These are phyloP conservation scores for Bovichtus variegatus DNA, from an alignment of 2,797 vertebrate species.

Conservation along the genomic window DNA sequence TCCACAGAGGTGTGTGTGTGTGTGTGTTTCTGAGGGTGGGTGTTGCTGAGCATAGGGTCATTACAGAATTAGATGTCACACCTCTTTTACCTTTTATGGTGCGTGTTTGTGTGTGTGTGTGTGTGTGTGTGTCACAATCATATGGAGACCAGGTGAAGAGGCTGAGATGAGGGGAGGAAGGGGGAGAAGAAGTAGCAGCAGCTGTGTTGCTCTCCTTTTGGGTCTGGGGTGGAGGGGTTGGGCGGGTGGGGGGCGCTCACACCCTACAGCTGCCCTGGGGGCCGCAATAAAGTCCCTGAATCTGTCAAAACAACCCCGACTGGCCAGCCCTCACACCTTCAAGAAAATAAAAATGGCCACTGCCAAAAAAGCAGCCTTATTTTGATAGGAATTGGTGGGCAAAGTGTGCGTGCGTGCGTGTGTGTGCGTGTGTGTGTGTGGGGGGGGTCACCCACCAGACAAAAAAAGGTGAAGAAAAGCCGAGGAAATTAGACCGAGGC, in stretches of 20 bases:
- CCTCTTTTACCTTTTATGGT: conserved; percentile 68
- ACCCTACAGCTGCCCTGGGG: conserved; percentile 56
- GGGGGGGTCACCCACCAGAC: conserved; percentile 1
- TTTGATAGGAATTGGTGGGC: conserved; percentile 50
- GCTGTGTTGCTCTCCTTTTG: conserved; percentile 67
- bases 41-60: conserved; percentile 25
- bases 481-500: conserved; percentile 75
- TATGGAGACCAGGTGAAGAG: conserved; percentile 70
- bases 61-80: conserved; percentile 66
- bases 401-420: conserved; percentile 13
- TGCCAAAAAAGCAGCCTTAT: conserved; percentile 35
- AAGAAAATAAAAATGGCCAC: conserved; percentile 61
- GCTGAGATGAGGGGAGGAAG: conserved; percentile 19
- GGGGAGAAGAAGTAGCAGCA: conserved; percentile 44
- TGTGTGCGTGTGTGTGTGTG: conserved; percentile 10
- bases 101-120: conserved; percentile 29
- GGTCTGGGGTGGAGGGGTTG: conserved; percentile 19
- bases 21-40: background rate
- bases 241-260: conserved; percentile 8
- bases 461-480: conserved; percentile 71
- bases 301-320: conserved; percentile 70
- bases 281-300: conserved; percentile 58
- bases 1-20: conserved; percentile 1
- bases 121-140: conserved; percentile 49
- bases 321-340: conserved; percentile 47